A percentile compares a stretch with the other conserved stretches of the same genome.
Evolutionary conservation across 2,888 invertebrate species (phyloP).

Genomic region (Mactromeris polynyma): DNA sequence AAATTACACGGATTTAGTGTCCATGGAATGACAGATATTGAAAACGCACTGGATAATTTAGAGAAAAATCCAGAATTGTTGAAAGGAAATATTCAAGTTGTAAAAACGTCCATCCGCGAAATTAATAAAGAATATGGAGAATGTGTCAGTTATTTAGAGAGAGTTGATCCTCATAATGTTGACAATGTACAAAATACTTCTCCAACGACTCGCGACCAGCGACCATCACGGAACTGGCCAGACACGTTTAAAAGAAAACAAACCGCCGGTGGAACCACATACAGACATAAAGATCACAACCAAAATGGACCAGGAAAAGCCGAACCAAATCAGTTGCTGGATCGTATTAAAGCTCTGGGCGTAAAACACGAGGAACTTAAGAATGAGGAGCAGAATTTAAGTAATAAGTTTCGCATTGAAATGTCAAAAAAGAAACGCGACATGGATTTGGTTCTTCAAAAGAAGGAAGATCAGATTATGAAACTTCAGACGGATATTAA

Average conservation of each 20-base stretch:
- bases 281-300: conserved; percentile 48
- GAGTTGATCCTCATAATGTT: conserved; percentile 41
- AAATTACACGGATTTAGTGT: conserved; percentile 69
- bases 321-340: conserved; percentile 61
- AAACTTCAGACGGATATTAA: conserved; percentile 69
- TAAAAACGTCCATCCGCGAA: conserved; percentile 63
- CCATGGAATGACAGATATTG: conserved; percentile 67
- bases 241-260: conserved; percentile 55
- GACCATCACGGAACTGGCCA: conserved; percentile 54
- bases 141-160: conserved; percentile 70
- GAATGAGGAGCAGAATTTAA: conserved; percentile 52
- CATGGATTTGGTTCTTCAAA: conserved; percentile 60
- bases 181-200: conserved; percentile 27
- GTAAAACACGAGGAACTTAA: conserved; percentile 63
- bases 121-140: conserved; percentile 73
- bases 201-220: conserved; percentile 35
- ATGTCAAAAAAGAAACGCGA: conserved; percentile 68
- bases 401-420: conserved; percentile 63
- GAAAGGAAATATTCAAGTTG: conserved; percentile 53
- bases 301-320: conserved; percentile 32
- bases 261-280: conserved; percentile 37
- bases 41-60: conserved; percentile 55
- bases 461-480: conserved; percentile 70
- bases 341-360: conserved; percentile 56
- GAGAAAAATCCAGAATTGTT: conserved; percentile 52